Base-by-base conservation (phyloP, 2,797 vertebrate genomes). In the Arnoldichthys spilopterus region DNA sequence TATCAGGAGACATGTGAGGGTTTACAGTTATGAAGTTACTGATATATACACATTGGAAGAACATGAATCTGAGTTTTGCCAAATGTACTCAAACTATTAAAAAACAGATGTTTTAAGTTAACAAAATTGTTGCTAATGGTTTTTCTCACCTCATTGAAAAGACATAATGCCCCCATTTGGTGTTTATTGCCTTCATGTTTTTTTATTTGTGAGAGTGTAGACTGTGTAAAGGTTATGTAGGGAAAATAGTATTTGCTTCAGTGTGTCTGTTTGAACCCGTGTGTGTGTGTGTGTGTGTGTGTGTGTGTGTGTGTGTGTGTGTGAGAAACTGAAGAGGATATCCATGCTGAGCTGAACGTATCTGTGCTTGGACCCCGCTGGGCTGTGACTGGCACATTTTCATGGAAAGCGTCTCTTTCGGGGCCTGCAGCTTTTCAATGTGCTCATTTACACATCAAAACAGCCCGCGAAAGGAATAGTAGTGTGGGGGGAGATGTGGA, bases 371-470 rank as follows among this genome's bases (percentile, higher is more conserved):
- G 92, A 91, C 91, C 89, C 85, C 71, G 74, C 83, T 91, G 89
- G 82, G 87, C 91, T 87, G 83, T 87, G 86, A 93, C 91, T 89
- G 88, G 82, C 4, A 88, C 91, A 93, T 94, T 94, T 94, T 94
- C 92, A 94, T 93, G 93, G 92, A 93, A 94, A 93, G 91, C 91
- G 86, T 92, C 92, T 93, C 92, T 93, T 93, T 92, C 86, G 56
- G 91, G 91, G 92, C 89, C 88, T 90, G 91, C 90, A 91, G 93
- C 91, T 91, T 94, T 93, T 93, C 93, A 94, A 94, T 94, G 76
- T 18, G 47, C 92, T 94, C 92, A 94, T 94, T 94, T 93, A 91
- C 94, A 94, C 94, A 94, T 94, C 94, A 94, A 93, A 94, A 93
- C 90, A 87, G 83, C 88, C 81, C 86, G 91, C 91, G 92, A 93